A percentile compares a stretch with the other conserved stretches of the same genome.
phyloP scores from a whole-genome alignment of 2,113 vertebrate genomes.

The Lontra canadensis region DNA sequence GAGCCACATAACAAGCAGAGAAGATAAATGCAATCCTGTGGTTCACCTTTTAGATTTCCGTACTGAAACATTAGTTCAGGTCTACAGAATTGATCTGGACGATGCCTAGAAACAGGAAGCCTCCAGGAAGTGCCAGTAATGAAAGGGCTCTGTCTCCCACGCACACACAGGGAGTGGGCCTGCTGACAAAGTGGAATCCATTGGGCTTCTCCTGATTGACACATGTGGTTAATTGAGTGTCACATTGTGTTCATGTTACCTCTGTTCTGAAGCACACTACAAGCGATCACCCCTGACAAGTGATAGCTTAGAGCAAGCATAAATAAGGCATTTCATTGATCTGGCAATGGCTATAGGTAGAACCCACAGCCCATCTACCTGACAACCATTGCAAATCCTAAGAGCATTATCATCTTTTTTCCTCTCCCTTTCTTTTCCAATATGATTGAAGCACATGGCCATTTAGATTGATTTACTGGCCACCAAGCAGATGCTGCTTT shows the following conservation, averaged over 20 bases:
- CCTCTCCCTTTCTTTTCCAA: constrained; percentile 53
- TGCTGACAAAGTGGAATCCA: constrained; percentile 64
- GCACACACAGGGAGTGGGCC: not conserved
- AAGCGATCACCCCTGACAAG: constrained; percentile 67
- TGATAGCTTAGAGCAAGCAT: constrained; percentile 61
- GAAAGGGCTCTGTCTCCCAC: constrained; percentile 20
- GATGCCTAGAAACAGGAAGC: constrained; percentile 49
- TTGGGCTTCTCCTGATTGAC: constrained; percentile 69
- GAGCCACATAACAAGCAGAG: not conserved
- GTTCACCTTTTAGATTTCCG: constrained; percentile 27
- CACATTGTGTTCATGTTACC: constrained; percentile 67
- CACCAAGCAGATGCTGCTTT: not conserved
- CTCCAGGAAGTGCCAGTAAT: constrained; percentile 58
- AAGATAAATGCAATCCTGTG: constrained; percentile 33
- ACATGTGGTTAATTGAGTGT: constrained; percentile 76
- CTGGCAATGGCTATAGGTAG: not conserved
- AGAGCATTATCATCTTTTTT: constrained; percentile 33
- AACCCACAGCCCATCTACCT: constrained; percentile 40
- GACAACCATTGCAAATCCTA: constrained; percentile 56
- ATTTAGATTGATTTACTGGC: constrained; percentile 35
- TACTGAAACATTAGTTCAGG: constrained; percentile 50
- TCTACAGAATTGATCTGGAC: constrained; percentile 41
- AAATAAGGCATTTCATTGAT: constrained; percentile 78
- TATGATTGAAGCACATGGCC: constrained; percentile 50
- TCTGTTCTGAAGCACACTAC: constrained; percentile 63